Conservation (phyloP, 2,888 invertebrate species). For the Andrena trimmerana region DNA sequence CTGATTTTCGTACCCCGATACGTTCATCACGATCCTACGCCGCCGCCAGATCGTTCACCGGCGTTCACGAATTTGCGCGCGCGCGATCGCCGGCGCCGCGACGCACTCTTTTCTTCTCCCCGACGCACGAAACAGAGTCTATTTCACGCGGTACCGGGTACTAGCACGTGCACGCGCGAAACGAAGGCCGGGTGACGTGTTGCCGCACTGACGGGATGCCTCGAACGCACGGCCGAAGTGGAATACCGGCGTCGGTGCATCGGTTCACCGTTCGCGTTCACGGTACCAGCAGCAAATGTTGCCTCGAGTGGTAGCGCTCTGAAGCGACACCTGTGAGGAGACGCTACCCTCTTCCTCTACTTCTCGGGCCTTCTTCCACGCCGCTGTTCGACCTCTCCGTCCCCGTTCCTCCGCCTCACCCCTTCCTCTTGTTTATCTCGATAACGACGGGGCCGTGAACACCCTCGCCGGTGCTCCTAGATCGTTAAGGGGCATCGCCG, state of each 20-base stretch:
- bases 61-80: neutral
- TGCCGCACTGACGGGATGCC: slow-evolving; percentile 31
- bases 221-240: slow-evolving; percentile 27
- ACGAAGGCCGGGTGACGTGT: slow-evolving; percentile 24
- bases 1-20: slow-evolving; percentile 47
- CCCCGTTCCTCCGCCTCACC: slow-evolving; percentile 45
- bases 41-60: neutral
- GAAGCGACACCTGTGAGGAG: slow-evolving; percentile 76
- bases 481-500: slow-evolving; percentile 46
- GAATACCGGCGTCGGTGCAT: slow-evolving; percentile 67
- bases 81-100: slow-evolving; percentile 36
- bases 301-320: slow-evolving; percentile 75
- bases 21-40: slow-evolving; percentile 42
- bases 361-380: slow-evolving; percentile 64
- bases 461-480: slow-evolving; percentile 55
- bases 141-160: neutral
- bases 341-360: slow-evolving; percentile 76
- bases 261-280: slow-evolving; percentile 76
- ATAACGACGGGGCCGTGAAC: slow-evolving; percentile 62
- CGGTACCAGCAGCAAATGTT: slow-evolving; percentile 76
- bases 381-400: slow-evolving; percentile 37
- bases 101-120: neutral
- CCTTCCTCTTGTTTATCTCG: slow-evolving; percentile 57
- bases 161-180: slow-evolving; percentile 12
- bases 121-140: neutral